Percentiles rank a stretch among this genome's conserved stretches.
Conservation (phyloP, 2,888 invertebrate genomes). For the Trissoscelio sp. region DNA sequence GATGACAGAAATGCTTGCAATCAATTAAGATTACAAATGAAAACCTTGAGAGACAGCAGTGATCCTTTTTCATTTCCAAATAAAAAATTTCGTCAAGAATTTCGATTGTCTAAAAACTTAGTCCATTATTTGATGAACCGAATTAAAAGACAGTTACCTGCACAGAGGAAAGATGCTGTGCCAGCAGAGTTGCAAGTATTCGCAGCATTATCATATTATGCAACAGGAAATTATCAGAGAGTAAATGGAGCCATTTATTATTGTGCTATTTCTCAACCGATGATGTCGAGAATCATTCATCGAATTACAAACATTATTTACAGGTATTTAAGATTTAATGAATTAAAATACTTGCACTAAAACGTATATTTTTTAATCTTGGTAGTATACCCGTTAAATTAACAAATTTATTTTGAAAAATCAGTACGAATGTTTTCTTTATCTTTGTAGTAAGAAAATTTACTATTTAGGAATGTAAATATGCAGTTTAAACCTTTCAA, state of each 20-base stretch:
- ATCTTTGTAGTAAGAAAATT: no score
- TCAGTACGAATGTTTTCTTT: no score
- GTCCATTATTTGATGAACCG: background rate
- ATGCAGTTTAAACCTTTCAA: no score
- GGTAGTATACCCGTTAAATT: no score
- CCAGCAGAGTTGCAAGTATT: background rate
- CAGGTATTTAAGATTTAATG: no score
- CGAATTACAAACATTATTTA: background rate
- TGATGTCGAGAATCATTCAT: background rate
- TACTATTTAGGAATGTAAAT: no score
- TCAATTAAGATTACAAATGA: background rate
- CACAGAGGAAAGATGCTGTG: background rate
- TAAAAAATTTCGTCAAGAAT: background rate
- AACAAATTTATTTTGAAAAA: no score
- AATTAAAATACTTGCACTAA: no score
- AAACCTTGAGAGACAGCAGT: background rate
- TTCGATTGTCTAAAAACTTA: background rate
- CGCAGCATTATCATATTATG: background rate
- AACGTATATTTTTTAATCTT: no score
- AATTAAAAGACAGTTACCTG: background rate
- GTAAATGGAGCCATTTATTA: background rate
- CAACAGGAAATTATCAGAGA: background rate
- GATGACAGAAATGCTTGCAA: background rate
- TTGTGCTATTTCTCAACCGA: background rate
- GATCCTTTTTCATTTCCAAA: background rate